Percentiles rank a stretch among this genome's conserved stretches.
phyloP scores from a whole-genome alignment of 2,113 vertebrate genomes.

The Odontophorus gujanensis region DNA sequence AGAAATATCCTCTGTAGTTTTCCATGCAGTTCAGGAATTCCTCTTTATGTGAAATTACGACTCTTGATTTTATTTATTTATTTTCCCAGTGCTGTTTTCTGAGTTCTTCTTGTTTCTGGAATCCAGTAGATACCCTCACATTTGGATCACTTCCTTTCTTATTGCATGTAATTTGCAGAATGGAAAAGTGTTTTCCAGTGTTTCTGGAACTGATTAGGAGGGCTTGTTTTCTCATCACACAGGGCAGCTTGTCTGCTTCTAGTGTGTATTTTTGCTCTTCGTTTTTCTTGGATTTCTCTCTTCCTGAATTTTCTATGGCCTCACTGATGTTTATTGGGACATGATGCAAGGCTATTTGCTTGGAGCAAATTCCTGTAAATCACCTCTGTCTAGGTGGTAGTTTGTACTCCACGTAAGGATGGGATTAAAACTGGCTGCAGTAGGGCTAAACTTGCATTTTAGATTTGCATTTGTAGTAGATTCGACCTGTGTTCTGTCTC shows the following conservation, averaged over 20 bases:
- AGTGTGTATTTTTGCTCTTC: background rate
- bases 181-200: background rate
- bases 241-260: background rate
- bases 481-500: background rate
- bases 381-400: background rate
- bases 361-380: background rate
- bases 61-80: background rate
- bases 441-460: background rate
- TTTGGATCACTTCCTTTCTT: background rate
- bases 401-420: background rate
- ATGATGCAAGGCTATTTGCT: background rate
- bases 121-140: background rate
- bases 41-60: background rate
- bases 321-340: background rate
- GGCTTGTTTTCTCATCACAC: background rate
- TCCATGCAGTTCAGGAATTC: background rate
- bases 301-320: background rate
- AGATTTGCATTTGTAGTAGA: background rate
- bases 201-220: slow-evolving; percentile 15
- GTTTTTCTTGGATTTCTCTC: background rate
- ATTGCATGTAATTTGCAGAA: background rate
- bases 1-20: background rate
- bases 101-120: background rate
- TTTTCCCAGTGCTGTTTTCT: background rate
- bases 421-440: background rate